Evolutionary conservation across 37 sponge, comb jelly and placozoan species (phyloP).

Genomic region (Oopsacas minuta): DNA sequence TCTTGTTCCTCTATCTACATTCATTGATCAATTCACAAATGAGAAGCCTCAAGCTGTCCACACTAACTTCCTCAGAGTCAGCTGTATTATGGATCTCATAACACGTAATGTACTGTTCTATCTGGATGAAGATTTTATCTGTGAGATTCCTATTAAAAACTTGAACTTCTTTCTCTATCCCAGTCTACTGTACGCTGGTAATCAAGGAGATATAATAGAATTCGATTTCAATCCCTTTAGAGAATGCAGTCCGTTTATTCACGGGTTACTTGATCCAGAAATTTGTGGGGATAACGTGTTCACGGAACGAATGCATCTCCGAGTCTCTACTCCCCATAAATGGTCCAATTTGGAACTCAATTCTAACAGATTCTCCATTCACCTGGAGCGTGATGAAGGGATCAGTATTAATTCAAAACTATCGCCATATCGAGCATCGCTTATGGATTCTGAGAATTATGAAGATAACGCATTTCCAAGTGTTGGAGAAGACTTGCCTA

Average conservation of each 20-base stretch:
- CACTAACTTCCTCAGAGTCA: not conserved
- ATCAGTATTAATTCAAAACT: not conserved
- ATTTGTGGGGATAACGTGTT: slow-evolving; percentile 7
- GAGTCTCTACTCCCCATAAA: not conserved
- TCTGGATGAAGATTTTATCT: not conserved
- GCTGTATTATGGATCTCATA: not conserved
- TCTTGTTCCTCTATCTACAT: not conserved
- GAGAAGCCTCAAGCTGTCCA: slow-evolving; percentile 15
- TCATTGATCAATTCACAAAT: slow-evolving; percentile 4
- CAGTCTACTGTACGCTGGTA: not conserved
- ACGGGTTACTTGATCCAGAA: not conserved
- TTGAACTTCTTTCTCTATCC: not conserved
- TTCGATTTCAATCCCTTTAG: not conserved
- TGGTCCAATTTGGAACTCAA: not conserved
- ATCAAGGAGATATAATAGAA: not conserved
- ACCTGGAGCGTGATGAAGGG: not conserved
- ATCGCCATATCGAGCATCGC: not conserved
- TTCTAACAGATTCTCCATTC: not conserved
- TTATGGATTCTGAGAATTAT: not conserved
- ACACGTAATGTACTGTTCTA: not conserved
- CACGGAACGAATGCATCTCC: not conserved
- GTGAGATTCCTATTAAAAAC: not conserved
- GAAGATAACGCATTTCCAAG: not conserved
- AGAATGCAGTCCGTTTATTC: not conserved
- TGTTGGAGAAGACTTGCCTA: not conserved